Evolutionary conservation across 2,797 vertebrate genomes (phyloP).

Genomic region (Bradypus variegatus): DNA sequence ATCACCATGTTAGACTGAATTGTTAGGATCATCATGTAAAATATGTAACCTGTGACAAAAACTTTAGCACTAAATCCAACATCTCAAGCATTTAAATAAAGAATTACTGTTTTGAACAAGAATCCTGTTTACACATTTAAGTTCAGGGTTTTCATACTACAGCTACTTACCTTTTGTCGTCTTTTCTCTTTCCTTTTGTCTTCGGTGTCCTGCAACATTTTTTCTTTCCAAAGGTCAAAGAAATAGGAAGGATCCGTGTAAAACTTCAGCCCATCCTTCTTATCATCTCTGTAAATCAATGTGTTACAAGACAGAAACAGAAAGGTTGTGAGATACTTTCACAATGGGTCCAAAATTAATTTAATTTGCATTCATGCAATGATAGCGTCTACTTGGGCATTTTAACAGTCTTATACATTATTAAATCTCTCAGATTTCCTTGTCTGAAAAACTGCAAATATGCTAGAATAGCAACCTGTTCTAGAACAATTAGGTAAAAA

Average conservation of each 20-base stretch:
- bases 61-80: not conserved
- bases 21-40: slow-evolving; percentile 15
- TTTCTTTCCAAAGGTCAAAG: slow-evolving; percentile 99
- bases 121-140: not conserved
- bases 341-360: not conserved
- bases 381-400: not conserved
- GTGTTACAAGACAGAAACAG: slow-evolving; percentile 6
- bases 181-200: slow-evolving; percentile 99
- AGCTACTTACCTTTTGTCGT: slow-evolving; percentile 87
- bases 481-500: not conserved
- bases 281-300: slow-evolving; percentile 86
- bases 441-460: not conserved
- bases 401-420: not conserved
- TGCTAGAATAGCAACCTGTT: not conserved
- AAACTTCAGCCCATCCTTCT: slow-evolving; percentile 95
- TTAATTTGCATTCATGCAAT: not conserved
- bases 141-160: not conserved
- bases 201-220: slow-evolving; percentile 98
- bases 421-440: not conserved
- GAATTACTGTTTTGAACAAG: not conserved
- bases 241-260: slow-evolving; percentile 99
- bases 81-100: not conserved
- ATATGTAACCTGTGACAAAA: not conserved
- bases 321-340: not conserved
- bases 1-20: slow-evolving; percentile 15